phyloP scores from a whole-genome alignment of 1,140 invertebrate genomes.

The Arctopsyche grandis region DNA sequence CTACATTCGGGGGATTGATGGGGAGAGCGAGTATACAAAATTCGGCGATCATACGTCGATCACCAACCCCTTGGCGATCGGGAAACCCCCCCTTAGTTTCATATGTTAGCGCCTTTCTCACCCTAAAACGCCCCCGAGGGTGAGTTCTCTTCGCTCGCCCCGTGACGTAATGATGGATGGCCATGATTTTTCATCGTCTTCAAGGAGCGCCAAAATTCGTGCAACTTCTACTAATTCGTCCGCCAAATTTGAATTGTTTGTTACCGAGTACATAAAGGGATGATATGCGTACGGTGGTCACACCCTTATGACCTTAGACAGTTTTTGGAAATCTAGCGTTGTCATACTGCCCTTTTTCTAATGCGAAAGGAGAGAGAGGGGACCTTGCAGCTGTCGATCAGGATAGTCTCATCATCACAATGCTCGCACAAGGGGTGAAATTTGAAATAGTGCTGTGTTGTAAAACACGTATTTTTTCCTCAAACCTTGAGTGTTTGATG shows the following conservation, averaged over 20 bases:
- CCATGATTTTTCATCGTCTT: conserved; percentile 37
- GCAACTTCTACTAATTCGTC: too few species aligned
- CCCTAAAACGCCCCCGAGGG: conserved; percentile 29
- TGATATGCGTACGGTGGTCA: too few species aligned
- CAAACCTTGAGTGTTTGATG: background rate
- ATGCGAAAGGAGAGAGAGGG: conserved; percentile 18
- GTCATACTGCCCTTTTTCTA: conserved; percentile 29
- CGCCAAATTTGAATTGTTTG: too few species aligned
- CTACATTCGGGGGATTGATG: conserved; percentile 37
- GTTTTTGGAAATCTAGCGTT: too few species aligned
- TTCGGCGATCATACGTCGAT: conserved; percentile 45
- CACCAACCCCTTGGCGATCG: conserved; percentile 32
- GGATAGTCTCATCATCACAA: conserved; percentile 30
- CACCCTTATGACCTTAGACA: background rate
- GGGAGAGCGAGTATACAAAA: conserved; percentile 10
- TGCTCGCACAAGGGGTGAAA: conserved; percentile 33
- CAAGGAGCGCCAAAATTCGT: background rate
- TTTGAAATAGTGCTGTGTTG: conserved; percentile 5
- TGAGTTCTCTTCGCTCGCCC: conserved; percentile 6
- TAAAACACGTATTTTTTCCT: background rate
- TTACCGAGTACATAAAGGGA: too few species aligned
- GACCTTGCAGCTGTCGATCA: conserved; percentile 44
- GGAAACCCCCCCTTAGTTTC: background rate
- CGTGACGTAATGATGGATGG: conserved; percentile 9
- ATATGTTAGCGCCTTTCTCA: background rate